phyloP scores from a whole-genome alignment of 2,113 vertebrate species.

The Prochilodus magdalenae region DNA sequence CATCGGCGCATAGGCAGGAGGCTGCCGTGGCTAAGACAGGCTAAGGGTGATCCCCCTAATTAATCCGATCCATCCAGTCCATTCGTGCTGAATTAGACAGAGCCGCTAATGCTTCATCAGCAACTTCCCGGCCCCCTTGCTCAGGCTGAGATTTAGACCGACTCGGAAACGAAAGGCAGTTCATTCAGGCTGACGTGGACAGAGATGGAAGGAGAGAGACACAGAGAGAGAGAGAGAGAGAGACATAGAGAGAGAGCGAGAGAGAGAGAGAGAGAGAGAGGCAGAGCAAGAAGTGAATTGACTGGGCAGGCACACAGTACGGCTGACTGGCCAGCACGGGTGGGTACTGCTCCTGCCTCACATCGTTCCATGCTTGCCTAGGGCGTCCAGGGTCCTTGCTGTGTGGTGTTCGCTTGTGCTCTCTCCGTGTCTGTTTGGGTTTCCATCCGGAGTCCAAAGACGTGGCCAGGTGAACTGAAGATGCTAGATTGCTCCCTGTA shows the following conservation, averaged over 20 bases:
- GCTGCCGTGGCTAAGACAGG: background rate
- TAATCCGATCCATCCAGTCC: background rate
- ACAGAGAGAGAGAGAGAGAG: no score
- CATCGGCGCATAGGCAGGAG: background rate
- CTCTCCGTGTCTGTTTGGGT: no score
- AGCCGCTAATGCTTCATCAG: background rate
- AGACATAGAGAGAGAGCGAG: background rate
- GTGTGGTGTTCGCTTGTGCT: no score
- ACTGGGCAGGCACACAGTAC: background rate
- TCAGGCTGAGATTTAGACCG: background rate
- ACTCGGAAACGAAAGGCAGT: background rate
- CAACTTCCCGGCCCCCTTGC: no score
- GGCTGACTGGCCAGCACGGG: no score
- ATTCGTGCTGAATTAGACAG: background rate
- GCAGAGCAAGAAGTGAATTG: background rate
- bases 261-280: background rate
- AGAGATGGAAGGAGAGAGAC: background rate
- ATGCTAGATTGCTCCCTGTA: no score
- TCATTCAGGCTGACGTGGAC: background rate
- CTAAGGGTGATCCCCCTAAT: constrained; percentile 3
- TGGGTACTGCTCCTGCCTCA: no score
- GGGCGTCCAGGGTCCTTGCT: no score
- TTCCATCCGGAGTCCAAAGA: no score
- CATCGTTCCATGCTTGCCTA: no score
- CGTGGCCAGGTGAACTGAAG: no score